Evolutionary conservation across 2,888 invertebrate genomes (phyloP).

Genomic region (Lasioglossum pauxillum): DNA sequence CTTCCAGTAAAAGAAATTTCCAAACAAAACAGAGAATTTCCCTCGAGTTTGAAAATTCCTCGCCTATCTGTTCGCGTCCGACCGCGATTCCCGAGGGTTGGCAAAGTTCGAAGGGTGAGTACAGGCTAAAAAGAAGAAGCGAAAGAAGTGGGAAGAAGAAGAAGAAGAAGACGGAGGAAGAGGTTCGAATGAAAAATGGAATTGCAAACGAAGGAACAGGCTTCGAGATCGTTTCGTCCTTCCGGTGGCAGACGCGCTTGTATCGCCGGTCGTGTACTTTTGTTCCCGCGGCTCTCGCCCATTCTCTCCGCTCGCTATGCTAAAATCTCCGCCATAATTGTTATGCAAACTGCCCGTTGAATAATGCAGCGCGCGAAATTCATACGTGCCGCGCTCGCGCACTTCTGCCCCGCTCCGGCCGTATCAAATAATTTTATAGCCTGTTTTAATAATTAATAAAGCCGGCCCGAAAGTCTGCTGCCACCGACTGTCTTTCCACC

Average conservation of each 20-base stretch:
- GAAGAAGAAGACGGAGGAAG: not conserved
- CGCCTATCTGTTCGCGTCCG: not conserved
- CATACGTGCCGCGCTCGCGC: conserved; percentile 72
- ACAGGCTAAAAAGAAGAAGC: not conserved
- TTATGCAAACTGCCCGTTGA: conserved; percentile 77
- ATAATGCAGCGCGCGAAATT: conserved; percentile 78
- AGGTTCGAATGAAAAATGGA: conserved; percentile 60
- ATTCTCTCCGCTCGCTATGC: conserved; percentile 63
- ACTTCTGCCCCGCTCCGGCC: conserved; percentile 45
- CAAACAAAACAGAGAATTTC: not conserved
- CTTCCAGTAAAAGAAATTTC: not conserved
- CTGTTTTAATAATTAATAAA: conserved; percentile 76
- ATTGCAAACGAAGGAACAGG: conserved; percentile 65
- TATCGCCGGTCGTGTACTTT: conserved; percentile 55
- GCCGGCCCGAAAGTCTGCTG: conserved; percentile 36
- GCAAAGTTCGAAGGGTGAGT: not conserved
- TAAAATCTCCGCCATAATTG: conserved; percentile 77
- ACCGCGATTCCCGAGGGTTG: not conserved
- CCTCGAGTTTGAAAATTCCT: not conserved
- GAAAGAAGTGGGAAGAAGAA: not conserved
- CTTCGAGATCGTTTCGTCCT: conserved; percentile 58
- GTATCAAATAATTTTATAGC: conserved; percentile 74
- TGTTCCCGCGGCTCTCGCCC: conserved; percentile 38
- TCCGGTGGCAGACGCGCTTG: conserved; percentile 46
- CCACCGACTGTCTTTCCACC: conserved; percentile 5